Percentiles rank a stretch among this genome's conserved stretches.
phyloP scores from a whole-genome alignment of 2,888 invertebrate genomes.

The Metacarcinus magister region DNA sequence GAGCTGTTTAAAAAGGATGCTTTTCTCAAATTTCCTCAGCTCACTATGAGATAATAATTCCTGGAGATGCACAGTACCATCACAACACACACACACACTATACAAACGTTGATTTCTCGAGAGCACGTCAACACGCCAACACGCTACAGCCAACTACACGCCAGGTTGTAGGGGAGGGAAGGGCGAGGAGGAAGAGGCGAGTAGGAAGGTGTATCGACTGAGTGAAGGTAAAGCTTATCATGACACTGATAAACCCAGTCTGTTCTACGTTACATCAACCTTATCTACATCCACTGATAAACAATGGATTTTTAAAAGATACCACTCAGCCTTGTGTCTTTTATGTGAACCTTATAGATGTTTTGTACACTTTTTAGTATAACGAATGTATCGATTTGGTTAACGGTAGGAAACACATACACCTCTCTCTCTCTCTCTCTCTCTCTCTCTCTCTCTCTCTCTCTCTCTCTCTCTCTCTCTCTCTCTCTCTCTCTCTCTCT shows the following conservation, averaged over 20 bases:
- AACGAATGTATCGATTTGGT: background rate
- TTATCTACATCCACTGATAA: background rate
- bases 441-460: background rate
- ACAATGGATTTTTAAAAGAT: background rate
- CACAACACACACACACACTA: conserved; percentile 42
- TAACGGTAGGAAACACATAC: background rate
- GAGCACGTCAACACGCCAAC: background rate
- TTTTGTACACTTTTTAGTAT: background rate
- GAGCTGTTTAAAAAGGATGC: no score
- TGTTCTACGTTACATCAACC: background rate
- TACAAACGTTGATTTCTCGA: background rate
- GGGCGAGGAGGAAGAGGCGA: background rate
- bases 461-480: conserved; percentile 17
- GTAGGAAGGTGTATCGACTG: background rate
- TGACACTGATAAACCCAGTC: background rate
- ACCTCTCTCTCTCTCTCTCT: background rate
- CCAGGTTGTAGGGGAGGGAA: background rate
- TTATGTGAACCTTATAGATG: background rate
- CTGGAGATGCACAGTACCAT: background rate
- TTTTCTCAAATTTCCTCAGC: no score
- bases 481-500: background rate
- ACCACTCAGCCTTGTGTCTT: background rate
- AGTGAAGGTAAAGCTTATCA: background rate
- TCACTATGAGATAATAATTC: no score
- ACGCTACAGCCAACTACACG: background rate